Evolutionary conservation across 2,797 vertebrate species (phyloP).

Genomic region (Schizopygopsis pylzovi): DNA sequence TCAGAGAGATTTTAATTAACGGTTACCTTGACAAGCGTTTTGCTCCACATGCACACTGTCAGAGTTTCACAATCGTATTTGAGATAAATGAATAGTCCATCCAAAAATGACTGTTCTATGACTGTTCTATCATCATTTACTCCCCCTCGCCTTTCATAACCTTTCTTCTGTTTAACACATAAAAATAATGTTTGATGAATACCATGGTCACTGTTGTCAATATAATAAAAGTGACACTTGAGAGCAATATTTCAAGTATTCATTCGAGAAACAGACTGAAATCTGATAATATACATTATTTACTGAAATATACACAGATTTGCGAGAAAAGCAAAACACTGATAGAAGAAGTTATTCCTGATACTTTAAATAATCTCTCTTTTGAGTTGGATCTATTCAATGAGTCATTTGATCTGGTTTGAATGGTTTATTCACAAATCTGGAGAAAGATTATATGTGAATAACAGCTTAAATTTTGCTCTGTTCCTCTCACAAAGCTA

Average conservation of each 20-base stretch:
- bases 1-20: slow-evolving; percentile 22
- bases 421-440: slow-evolving; percentile 28
- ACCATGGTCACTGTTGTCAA: not conserved
- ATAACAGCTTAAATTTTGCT: not conserved
- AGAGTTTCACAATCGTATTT: slow-evolving; percentile 11
- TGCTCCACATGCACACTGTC: slow-evolving; percentile 14
- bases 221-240: not conserved
- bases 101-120: not conserved
- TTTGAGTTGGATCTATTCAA: not conserved
- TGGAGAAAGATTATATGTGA: not conserved
- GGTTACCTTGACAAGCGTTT: slow-evolving; percentile 29
- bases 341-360: not conserved
- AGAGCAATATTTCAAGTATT: slow-evolving; percentile 3
- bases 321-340: not conserved
- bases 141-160: not conserved
- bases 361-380: not conserved
- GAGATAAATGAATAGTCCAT: slow-evolving; percentile 10
- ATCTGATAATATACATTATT: not conserved
- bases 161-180: not conserved
- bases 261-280: not conserved
- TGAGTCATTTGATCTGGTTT: not conserved
- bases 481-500: not conserved
- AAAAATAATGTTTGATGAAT: not conserved
- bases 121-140: not conserved
- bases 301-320: not conserved